phyloP scores from a whole-genome alignment of 2,113 vertebrate species.

The Cheirogaleus medius region DNA sequence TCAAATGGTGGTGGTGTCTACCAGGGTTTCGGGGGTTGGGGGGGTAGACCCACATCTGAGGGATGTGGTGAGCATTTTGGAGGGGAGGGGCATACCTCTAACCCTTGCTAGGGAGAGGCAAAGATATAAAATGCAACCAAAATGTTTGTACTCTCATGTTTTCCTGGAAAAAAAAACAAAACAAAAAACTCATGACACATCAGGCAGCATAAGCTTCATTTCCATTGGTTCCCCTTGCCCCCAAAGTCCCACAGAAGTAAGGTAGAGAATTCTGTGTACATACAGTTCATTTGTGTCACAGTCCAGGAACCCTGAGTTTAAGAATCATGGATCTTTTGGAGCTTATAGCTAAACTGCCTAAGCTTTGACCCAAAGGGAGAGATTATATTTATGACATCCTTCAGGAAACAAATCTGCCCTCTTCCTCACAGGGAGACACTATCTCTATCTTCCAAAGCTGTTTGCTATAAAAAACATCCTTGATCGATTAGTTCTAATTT shows the following conservation, averaged over 20 bases:
- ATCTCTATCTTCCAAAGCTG: background rate
- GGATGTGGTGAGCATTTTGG: no score
- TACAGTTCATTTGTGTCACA: background rate
- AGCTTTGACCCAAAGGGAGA: background rate
- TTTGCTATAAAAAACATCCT: background rate
- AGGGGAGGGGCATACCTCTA: no score
- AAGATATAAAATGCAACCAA: no score
- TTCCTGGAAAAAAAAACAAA: no score
- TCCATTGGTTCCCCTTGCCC: background rate
- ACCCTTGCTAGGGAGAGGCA: no score
- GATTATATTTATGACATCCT: no score
- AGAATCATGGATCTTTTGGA: background rate
- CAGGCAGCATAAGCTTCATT: background rate
- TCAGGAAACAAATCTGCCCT: background rate
- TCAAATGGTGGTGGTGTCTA: no score
- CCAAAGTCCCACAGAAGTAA: background rate
- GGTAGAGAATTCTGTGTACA: background rate
- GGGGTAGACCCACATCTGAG: no score
- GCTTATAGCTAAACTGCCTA: background rate
- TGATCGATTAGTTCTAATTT: no score
- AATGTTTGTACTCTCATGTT: no score
- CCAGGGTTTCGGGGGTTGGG: no score
- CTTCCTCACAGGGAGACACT: background rate
- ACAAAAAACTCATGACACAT: background rate
- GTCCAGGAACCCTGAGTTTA: background rate